A percentile compares a stretch with the other conserved stretches of the same genome.
phyloP scores from a whole-genome alignment of 2,113 vertebrate species.

The Hippocampus barbouri region DNA sequence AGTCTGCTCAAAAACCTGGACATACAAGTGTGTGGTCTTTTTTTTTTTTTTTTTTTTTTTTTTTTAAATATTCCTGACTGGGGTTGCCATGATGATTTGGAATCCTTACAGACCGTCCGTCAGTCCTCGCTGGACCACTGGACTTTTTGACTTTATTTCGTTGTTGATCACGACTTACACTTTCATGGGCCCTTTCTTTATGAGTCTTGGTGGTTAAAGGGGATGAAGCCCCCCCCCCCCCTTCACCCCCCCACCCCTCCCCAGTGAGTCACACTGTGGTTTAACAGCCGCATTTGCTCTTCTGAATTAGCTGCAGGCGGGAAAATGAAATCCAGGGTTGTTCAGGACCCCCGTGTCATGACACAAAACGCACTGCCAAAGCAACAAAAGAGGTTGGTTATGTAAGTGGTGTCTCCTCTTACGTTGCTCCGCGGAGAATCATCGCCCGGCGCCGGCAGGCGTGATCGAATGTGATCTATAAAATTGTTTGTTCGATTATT shows the following conservation, averaged over 20 bases:
- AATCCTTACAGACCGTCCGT: conserved; percentile 19
- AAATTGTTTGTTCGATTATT: too few species aligned
- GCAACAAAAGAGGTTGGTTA: too few species aligned
- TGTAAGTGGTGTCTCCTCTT: too few species aligned
- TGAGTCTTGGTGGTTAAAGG: conserved; percentile 44
- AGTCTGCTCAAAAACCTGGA: conserved; percentile 44
- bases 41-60: too few species aligned
- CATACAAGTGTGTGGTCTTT: conserved; percentile 4
- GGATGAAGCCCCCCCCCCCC: background rate
- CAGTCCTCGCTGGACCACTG: background rate
- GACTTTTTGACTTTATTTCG: background rate
- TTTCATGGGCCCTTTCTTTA: conserved; percentile 50
- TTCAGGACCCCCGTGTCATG: too few species aligned
- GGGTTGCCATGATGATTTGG: conserved; percentile 45
- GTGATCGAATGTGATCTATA: too few species aligned
- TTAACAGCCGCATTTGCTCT: background rate
- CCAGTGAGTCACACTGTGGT: conserved; percentile 28
- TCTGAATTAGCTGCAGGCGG: background rate
- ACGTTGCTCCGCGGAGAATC: too few species aligned
- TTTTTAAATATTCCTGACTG: conserved; percentile 7
- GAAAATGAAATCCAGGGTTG: too few species aligned
- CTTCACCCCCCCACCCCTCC: background rate
- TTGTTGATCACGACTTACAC: conserved; percentile 48
- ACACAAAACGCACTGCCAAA: too few species aligned
- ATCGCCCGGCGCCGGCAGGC: too few species aligned